Conservation (phyloP, 2,888 invertebrate species). For the Ypsolopha scabrella region DNA sequence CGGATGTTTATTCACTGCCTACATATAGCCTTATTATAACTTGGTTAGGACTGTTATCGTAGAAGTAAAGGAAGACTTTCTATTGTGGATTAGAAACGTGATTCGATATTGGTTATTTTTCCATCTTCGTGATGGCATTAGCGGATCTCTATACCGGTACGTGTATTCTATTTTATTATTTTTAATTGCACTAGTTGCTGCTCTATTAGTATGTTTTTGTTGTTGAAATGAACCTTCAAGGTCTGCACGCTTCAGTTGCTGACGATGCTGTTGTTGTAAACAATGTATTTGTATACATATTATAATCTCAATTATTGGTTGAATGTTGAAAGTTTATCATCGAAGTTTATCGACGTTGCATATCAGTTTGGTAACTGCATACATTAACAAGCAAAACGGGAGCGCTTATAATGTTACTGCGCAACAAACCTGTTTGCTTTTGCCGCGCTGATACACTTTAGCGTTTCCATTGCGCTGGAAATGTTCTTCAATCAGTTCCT, state of each 20-base stretch:
- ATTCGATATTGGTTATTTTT: constrained; percentile 17
- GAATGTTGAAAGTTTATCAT: constrained; percentile 2
- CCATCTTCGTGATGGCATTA: constrained; percentile 53
- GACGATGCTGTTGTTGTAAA: constrained; percentile 7
- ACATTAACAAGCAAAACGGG: constrained; percentile 20
- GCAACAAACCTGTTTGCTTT: constrained; percentile 37
- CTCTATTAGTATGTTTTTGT: constrained; percentile 29
- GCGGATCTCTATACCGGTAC: constrained; percentile 60
- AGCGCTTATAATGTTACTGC: constrained; percentile 26
- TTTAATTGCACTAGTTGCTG: constrained; percentile 15
- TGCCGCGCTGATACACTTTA: constrained; percentile 17
- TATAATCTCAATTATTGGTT: neutral
- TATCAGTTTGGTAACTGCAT: neutral
- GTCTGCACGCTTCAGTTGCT: constrained; percentile 39
- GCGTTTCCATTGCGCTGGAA: constrained; percentile 1
- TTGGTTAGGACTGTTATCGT: constrained; percentile 40
- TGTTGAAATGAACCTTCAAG: constrained; percentile 37
- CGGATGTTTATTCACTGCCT: constrained; percentile 47
- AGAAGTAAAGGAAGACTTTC: constrained; percentile 42
- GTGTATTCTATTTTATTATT: constrained; percentile 24
- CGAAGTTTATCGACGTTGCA: neutral
- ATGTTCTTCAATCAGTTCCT: neutral
- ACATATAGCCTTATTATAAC: constrained; percentile 43
- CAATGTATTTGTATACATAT: neutral
- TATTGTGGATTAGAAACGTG: constrained; percentile 6